Conservation (phyloP, 2,888 invertebrate genomes). For the Drosophila monieri region DNA sequence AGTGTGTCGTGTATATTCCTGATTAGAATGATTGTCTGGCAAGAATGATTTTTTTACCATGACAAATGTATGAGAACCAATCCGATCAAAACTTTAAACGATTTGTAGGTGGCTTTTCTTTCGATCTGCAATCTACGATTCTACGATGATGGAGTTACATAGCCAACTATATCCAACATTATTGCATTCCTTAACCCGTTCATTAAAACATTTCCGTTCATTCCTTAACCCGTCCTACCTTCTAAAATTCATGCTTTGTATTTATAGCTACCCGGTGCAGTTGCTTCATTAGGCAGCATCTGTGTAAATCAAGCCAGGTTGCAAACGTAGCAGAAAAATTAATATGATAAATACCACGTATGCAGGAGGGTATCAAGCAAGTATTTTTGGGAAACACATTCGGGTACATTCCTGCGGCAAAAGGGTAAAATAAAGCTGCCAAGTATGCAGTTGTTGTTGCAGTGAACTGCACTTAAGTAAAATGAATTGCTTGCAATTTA, state of each 20-base stretch:
- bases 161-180: too few relatives aligned
- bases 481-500: constrained; percentile 80
- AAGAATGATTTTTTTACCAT: too few relatives aligned
- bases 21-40: too few relatives aligned
- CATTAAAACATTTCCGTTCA: too few relatives aligned
- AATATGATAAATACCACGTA: constrained; percentile 56
- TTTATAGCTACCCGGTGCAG: not conserved
- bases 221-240: not conserved
- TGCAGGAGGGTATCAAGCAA: constrained; percentile 30
- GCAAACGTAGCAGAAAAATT: constrained; percentile 53
- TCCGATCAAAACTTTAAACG: too few relatives aligned
- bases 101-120: too few relatives aligned
- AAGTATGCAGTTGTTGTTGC: constrained; percentile 51
- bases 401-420: constrained; percentile 7
- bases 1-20: too few relatives aligned
- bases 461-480: constrained; percentile 73
- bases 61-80: too few relatives aligned
- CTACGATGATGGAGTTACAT: too few relatives aligned
- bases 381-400: constrained; percentile 17
- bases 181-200: too few relatives aligned
- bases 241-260: not conserved
- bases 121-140: too few relatives aligned
- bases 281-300: constrained; percentile 55
- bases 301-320: constrained; percentile 53
- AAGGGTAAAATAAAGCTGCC: constrained; percentile 43